These are phyloP conservation scores for Lerista edwardsae DNA, from an alignment of 2,797 vertebrate genomes.

Conservation along the genomic window DNA sequence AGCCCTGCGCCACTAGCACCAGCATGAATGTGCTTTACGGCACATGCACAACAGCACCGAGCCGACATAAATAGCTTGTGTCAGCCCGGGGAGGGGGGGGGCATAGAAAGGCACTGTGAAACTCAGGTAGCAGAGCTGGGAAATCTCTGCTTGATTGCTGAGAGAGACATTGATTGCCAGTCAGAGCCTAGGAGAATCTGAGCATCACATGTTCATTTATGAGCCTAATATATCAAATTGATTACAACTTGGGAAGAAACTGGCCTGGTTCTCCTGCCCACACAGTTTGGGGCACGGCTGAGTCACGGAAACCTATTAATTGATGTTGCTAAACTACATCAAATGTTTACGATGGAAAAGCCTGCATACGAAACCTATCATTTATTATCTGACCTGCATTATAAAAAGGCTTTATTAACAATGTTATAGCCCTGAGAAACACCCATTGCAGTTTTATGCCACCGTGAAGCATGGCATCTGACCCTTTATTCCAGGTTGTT, in stretches of 20 bases:
- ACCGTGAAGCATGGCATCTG: constrained; percentile 63
- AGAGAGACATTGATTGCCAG: not conserved
- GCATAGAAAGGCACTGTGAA: not conserved
- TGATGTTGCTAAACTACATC: not conserved
- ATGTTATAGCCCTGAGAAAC: constrained; percentile 47
- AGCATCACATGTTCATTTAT: too few species aligned
- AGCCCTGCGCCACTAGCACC: too few species aligned
- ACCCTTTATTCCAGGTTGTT: constrained; percentile 41
- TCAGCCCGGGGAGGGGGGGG: too few species aligned
- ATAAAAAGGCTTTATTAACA: not conserved
- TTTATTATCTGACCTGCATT: not conserved
- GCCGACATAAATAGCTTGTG: too few species aligned
- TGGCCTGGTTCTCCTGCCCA: not conserved
- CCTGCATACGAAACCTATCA: not conserved
- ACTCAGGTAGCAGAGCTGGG: not conserved
- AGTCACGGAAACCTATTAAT: not conserved
- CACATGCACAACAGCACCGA: too few species aligned
- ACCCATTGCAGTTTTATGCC: constrained; percentile 14
- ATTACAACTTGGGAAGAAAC: too few species aligned
- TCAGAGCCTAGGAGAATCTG: not conserved
- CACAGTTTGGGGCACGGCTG: not conserved
- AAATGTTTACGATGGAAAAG: not conserved
- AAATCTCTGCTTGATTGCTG: not conserved
- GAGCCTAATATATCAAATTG: too few species aligned
- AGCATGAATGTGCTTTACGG: too few species aligned